A percentile compares a stretch with the other conserved stretches of the same genome.
phyloP scores from a whole-genome alignment of 2,888 invertebrate genomes.

The Eupithecia dodoneata region DNA sequence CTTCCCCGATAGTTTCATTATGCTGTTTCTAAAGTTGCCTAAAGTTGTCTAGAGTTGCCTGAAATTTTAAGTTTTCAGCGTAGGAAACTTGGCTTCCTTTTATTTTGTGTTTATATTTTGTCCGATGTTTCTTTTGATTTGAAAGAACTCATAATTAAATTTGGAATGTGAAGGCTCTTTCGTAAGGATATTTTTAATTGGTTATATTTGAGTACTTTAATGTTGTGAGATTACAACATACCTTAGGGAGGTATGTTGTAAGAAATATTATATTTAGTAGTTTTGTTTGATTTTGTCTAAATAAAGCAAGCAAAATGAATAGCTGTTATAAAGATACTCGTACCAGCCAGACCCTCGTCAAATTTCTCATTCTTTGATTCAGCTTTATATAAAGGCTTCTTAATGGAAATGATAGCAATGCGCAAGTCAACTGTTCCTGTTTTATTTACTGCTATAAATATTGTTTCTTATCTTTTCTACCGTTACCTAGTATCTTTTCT shows the following conservation, averaged over 20 bases:
- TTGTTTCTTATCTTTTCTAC: too few relatives aligned
- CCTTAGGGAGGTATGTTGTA: neutral
- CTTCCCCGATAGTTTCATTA: constrained; percentile 24
- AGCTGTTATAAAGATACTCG: neutral
- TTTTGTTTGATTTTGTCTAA: too few relatives aligned
- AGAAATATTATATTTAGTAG: neutral
- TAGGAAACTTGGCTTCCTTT: constrained; percentile 14
- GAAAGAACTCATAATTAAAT: constrained; percentile 11
- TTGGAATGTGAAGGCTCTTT: constrained; percentile 13
- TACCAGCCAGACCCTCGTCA: neutral
- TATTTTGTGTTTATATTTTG: constrained; percentile 16
- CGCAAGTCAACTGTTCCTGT: neutral
- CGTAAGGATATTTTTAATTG: neutral
- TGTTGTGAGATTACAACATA: neutral
- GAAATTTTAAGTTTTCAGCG: constrained; percentile 13
- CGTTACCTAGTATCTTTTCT: too few relatives aligned
- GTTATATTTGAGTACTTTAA: neutral
- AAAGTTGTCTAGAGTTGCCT: neutral
- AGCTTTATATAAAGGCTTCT: neutral
- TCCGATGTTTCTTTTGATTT: constrained; percentile 12
- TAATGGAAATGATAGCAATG: neutral
- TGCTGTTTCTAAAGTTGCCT: constrained; percentile 6
- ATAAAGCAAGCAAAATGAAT: neutral
- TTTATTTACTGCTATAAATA: neutral
- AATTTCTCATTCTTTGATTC: neutral